These are phyloP conservation scores for Sialis fuliginosa DNA, from an alignment of 2,888 invertebrate species.

Conservation along the genomic window DNA sequence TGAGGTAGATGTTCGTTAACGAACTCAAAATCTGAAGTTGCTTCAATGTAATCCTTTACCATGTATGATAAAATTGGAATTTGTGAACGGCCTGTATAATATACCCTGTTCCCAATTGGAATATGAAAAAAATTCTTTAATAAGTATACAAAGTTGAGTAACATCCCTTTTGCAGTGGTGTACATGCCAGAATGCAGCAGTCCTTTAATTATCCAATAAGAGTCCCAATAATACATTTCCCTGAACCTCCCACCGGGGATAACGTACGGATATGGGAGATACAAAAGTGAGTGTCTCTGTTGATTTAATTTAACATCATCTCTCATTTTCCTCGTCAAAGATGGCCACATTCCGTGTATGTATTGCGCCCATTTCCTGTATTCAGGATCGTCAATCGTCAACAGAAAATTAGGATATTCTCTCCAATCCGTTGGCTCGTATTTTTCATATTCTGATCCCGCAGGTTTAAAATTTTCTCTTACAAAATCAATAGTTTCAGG, in stretches of 20 bases:
- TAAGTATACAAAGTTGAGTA: conserved; percentile 55
- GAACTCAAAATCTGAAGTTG: conserved; percentile 34
- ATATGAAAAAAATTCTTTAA: conserved; percentile 49
- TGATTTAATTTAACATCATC: conserved; percentile 29
- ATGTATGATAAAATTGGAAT: conserved; percentile 56
- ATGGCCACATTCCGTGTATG: too few relatives aligned
- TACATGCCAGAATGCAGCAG: conserved; percentile 60
- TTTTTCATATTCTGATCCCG: too few relatives aligned
- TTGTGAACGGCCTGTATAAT: conserved; percentile 54
- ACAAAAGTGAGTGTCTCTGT: conserved; percentile 22
- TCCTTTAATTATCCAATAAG: conserved; percentile 74
- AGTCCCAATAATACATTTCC: conserved; percentile 76
- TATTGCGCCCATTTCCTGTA: too few relatives aligned
- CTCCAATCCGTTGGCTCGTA: too few relatives aligned
- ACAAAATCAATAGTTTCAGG: too few relatives aligned
- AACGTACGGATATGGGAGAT: conserved; percentile 37
- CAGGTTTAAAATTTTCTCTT: too few relatives aligned
- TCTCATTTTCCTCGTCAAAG: too few relatives aligned
- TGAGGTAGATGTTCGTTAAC: too few relatives aligned
- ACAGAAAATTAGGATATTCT: too few relatives aligned
- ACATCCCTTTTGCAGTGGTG: conserved; percentile 52
- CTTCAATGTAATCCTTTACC: conserved; percentile 47
- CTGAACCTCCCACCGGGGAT: conserved; percentile 54
- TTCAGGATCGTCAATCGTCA: too few relatives aligned
- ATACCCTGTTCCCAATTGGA: conserved; percentile 70